Base-by-base conservation (phyloP, 2,888 invertebrate genomes). In the Melangyna quadrimaculata region DNA sequence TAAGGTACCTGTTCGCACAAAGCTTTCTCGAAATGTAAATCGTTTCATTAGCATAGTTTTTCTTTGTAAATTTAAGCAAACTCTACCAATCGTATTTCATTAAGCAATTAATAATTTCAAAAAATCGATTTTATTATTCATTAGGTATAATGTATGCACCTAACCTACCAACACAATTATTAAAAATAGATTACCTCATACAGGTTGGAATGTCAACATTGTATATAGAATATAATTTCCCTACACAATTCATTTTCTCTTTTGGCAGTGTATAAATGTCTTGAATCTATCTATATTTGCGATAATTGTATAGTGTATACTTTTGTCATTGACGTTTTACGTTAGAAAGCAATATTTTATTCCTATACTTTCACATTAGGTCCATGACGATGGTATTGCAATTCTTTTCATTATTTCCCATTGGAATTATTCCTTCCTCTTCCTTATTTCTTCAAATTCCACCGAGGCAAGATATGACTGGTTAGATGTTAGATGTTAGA, bases 331-430 rank as follows among this genome's bases (percentile, higher is more conserved):
- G 32, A 14, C 14, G 65, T n/a, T 40, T 37, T 40, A 48, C 32
- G 32, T 65, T 32, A 17, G 29, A 45, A 43, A 32, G 19, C 14
- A 65, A 43, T 57, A 55, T 55, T 32, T 40, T 32, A 51, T 53
- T 29, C 19, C 24, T 3, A n/a, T n/a, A n/a, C n/a, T n/a, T n/a
- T n/a, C n/a, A 17, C 7, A 48, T 51, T 27, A 80, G 63, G n/a
- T n/a, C 61, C n/a, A 72, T 72, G 72, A n/a, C 29, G 67, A 40
- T 59, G 43, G 17, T 43, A 43, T 43, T 77, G 61, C 72, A 72
- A 78, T 82, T 78, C 69, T 45, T 78, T 78, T 67, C 45, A 63
- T 78, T 63, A 83, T 78, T 78, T 83, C 73, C 78, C 78, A 48
- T 73, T 63, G 72, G 73, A 67, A 59, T 65, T 77, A 40, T 35